Evolutionary conservation across 2,797 vertebrate genomes (phyloP), one percentile per base, ranked within the genome.

Genomic region (Ammospiza maritima): DNA sequence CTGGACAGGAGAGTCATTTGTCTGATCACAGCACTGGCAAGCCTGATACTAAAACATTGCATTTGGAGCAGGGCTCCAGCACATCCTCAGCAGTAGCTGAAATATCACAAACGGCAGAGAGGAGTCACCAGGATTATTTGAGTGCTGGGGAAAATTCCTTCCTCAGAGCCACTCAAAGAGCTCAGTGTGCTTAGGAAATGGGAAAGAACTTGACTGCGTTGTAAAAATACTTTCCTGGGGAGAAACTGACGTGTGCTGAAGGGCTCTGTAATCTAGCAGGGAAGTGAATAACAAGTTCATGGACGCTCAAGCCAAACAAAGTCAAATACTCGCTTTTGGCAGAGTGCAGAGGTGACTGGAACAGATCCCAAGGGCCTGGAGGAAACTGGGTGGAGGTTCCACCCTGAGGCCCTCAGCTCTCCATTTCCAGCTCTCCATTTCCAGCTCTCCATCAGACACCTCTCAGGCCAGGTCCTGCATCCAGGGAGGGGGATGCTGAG

Each of bases 271-370:
- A 94, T 88, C 85, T 80, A 67, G 30, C 56, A 71, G 83, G 73
- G 64, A 95, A 69, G 50, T 67, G 66, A 94, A 69, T 88, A 91
- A 69, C 53, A 47, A 80, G 89, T 84, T 93, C 89, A 80, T 94
- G 89, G 76, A 94, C 85, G 5, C 70, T 93, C 44, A 88, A 70
- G 38, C 25, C 53, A 85, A 94, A 85, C 45, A 65, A 93, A 89
- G 19, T 71, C 53, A 92, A 70, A 79, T 16, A 26, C 20, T 83
- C 65, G 20, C 12, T 80, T 96, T 88, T 92, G 71, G 70, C 93
- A 45, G 30, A 65, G 54, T 64, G 45, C 10, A 3, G 50, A 84
- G 77, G 70, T 69, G 70, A 51, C 62, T 86, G 94, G 88, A 95
- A 90, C 51, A 72, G 58, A 88, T 88, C 79, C 88, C 66, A 84